phyloP scores from a whole-genome alignment of 2,888 invertebrate species.

The Phengaris arion region DNA sequence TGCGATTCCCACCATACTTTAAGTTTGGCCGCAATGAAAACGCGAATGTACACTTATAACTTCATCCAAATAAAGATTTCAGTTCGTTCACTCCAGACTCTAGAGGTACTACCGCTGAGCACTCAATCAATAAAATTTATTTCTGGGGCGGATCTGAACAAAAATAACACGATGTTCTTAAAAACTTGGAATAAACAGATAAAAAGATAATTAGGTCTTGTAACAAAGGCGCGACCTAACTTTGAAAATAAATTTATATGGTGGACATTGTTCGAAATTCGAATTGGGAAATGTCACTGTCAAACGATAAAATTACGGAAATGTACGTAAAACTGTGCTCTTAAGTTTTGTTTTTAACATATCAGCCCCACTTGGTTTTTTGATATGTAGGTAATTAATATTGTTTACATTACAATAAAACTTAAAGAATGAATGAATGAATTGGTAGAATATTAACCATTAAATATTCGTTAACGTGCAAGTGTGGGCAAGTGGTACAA shows the following conservation, averaged over 20 bases:
- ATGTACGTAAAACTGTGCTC: not conserved
- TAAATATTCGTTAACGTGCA: too few relatives aligned
- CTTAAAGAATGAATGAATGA: too few relatives aligned
- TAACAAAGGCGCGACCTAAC: not conserved
- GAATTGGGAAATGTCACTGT: not conserved
- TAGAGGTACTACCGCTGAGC: not conserved
- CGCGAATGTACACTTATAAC: constrained; percentile 20
- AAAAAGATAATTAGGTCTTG: not conserved
- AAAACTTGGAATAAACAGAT: not conserved
- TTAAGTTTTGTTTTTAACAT: too few relatives aligned
- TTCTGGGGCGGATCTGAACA: not conserved
- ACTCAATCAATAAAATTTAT: constrained; percentile 17
- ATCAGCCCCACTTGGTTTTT: too few relatives aligned
- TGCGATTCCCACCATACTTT: not conserved
- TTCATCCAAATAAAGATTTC: constrained; percentile 25
- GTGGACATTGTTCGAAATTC: not conserved
- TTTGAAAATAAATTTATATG: not conserved
- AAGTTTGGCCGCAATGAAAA: constrained; percentile 11
- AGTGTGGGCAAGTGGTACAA: too few relatives aligned
- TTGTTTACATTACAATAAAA: not conserved
- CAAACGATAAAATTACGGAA: too few relatives aligned
- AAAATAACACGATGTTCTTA: constrained; percentile 3
- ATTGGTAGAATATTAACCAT: too few relatives aligned
- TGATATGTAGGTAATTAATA: too few relatives aligned
- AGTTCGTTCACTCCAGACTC: constrained; percentile 12